Base-by-base conservation (phyloP, 2,888 invertebrate species). In the Sinodicranocentrus sp. region DNA sequence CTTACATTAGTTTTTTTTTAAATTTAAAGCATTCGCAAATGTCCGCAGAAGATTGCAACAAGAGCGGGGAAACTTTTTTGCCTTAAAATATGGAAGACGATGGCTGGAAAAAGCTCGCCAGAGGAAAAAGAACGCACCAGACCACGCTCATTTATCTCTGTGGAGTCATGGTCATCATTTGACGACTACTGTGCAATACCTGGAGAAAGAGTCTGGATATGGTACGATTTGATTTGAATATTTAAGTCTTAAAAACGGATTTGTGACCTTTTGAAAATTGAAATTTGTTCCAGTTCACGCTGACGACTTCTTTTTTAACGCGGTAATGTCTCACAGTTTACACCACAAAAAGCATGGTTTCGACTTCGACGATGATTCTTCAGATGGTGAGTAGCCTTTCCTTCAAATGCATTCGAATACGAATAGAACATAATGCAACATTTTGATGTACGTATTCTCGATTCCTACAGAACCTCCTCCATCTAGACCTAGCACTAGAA, bases 91-190 rank as follows among this genome's bases (percentile, higher is more conserved):
- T 19, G 57, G 17, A 2, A 25, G 17, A 1, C 21, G 71, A 2
- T 79, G 71, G 71, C 21, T 79, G 13, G 43, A 48, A 15, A 79
- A 79, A 21, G 43, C 54, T 2, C 21, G 71, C 33, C 15, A 21
- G 10, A 71, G 48, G 17, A 23, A 68, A 43, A 10, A 21, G 26
- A 44, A 57, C 15, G n/a, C 39, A 13, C 75, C 63, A 10, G 65
- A 73, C 61, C 43, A 5, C 1, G 26, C 0, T 0, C 76, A 76
- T 21, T n/a, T 57, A 2, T 76, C 67, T 1, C 2, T 25, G 8
- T 76, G 76, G 67, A 76, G n/a, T 0, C 5, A 67, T 13, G 43
- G 25, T 1, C 67, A n/a, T 17, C 76, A 76, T 19, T 19, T 76
- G n/a, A 19, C 52, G 0, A 0, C n/a, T 0, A 76, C 76, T 15